A percentile compares a stretch with the other conserved stretches of the same genome.
These are phyloP conservation scores for Phortica magna DNA, from an alignment of 2,888 invertebrate species.

Conservation along the genomic window DNA sequence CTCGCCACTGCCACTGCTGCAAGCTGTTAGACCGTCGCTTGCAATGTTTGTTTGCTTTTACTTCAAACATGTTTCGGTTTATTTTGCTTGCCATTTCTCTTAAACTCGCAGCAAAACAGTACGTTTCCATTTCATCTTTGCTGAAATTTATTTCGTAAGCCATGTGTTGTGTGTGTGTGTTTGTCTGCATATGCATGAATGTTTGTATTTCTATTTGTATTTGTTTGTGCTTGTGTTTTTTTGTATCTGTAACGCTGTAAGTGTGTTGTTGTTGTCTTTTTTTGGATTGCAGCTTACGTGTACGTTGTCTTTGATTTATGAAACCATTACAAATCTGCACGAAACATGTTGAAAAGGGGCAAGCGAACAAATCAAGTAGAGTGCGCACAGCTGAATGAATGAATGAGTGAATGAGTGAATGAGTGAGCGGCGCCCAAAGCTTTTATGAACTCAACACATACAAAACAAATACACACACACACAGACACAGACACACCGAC, in stretches of 20 bases:
- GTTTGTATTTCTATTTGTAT: background rate
- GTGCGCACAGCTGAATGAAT: background rate
- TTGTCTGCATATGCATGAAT: background rate
- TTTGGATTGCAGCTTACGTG: background rate
- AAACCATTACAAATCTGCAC: slow-evolving; percentile 29
- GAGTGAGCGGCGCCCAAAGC: background rate
- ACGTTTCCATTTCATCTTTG: background rate
- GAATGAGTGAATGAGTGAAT: background rate
- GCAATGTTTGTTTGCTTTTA: slow-evolving; percentile 22
- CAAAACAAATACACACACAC: slow-evolving; percentile 10
- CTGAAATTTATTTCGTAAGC: slow-evolving; percentile 21
- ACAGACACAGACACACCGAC: background rate
- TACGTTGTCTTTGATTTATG: slow-evolving; percentile 30
- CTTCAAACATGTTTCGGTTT: slow-evolving; percentile 5
- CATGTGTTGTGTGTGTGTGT: background rate
- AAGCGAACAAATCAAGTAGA: background rate
- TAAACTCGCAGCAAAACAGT: background rate
- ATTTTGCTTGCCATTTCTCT: background rate
- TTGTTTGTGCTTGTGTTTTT: background rate
- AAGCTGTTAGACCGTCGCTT: slow-evolving; percentile 11
- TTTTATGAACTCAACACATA: slow-evolving; percentile 15
- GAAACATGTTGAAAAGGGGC: background rate
- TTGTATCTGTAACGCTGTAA: too few species aligned
- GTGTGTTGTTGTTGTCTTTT: too few species aligned
- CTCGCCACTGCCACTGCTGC: background rate